Base-by-base conservation (phyloP, 2,113 vertebrate genomes). In the Gobius niger region DNA sequence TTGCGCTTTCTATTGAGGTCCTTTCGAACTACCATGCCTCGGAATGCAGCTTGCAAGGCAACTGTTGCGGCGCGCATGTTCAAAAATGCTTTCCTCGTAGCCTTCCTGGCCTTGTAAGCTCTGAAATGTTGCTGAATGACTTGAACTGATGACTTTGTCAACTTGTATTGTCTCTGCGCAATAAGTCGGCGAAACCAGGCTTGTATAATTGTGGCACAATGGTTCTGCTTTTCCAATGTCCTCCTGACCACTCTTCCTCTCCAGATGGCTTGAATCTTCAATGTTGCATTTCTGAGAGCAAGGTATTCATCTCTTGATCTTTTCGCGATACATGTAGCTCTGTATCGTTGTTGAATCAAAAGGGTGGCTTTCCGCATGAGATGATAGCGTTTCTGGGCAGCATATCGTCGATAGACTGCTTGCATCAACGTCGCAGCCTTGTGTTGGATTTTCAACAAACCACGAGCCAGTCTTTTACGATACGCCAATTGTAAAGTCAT, bases 211-310 rank as follows among this genome's bases (percentile, higher is more conserved):
- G 82, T 73, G 4, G 95, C 95, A 66, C 84, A 77, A 3, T 15
- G 15, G 15, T 89, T 90, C 9, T 76, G 69, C 70, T 44, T 86
- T 46, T 78, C 65, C 1, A 95, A 77, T 1, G 7, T 78, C 72
- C 75, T 92, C 70, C 95, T 93, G 24, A 82, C 86, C 0, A 52
- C 50, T 83, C 63, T 88, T 9, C 93, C 93, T 77, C 91, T 93
- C 96, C 96, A 98, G 0, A 77, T 4, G 0, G 95, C 92, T 81
- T 98, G 97, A 46, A 96, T 50, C 13, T 0, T 2, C 52, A 94
- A 18, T 0, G 65, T 83, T 0, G 92, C 87, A 0, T 15, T 56
- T 44, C 63, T 79, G 0, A 96, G 73, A 18, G 52, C 63, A 1
- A 77, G 0, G 0, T 93, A 96, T 1, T 90, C 77, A 47, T 16